phyloP scores from a whole-genome alignment of 2,888 invertebrate species.

The Cataglyphis altisquamis region DNA sequence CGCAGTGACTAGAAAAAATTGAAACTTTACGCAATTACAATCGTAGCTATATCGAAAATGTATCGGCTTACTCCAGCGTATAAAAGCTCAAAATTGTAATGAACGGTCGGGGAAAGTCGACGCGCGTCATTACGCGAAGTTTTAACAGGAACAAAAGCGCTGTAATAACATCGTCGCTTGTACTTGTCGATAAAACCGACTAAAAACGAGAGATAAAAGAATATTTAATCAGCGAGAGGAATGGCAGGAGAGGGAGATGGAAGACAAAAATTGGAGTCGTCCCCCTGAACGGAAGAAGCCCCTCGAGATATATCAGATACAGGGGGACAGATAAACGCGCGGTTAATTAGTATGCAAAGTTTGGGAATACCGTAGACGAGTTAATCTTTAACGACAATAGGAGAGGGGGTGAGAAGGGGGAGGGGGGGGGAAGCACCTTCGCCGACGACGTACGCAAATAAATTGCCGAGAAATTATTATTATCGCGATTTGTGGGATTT shows the following conservation, averaged over 20 bases:
- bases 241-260: conserved; percentile 35
- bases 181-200: conserved; percentile 22
- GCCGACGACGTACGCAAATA: conserved; percentile 2
- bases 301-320: conserved; percentile 55
- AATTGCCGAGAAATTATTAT: conserved; percentile 36
- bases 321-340: conserved; percentile 56
- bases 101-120: not conserved
- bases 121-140: conserved; percentile 8
- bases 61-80: not conserved
- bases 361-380: conserved; percentile 28
- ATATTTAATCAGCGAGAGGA: conserved; percentile 57
- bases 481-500: conserved; percentile 15
- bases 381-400: not conserved
- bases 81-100: conserved; percentile 16
- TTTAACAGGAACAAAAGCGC: conserved; percentile 11
- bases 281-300: conserved; percentile 32
- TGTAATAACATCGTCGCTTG: conserved; percentile 28
- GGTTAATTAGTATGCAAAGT: conserved; percentile 64
- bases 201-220: conserved; percentile 53
- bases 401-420: not conserved
- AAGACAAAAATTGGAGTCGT: conserved; percentile 51
- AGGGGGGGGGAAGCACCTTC: not conserved
- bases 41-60: not conserved
- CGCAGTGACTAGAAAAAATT: not conserved
- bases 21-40: not conserved